Evolutionary conservation across 35 echinoderm and acorn worm species (phyloP).

Genomic region (Ptychodera flava): DNA sequence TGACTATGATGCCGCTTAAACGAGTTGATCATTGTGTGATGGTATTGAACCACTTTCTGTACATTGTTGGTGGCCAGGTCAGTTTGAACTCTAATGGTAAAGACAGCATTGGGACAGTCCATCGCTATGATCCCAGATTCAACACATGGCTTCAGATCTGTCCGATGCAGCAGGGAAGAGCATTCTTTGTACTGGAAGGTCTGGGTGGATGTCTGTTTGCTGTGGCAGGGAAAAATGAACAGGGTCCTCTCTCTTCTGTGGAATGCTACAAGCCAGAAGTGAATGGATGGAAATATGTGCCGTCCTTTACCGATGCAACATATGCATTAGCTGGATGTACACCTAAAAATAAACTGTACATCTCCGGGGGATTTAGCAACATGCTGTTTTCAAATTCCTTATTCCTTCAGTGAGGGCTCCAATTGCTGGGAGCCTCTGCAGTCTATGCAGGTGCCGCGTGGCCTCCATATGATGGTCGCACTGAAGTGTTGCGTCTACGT

Average conservation of each 20-base stretch:
- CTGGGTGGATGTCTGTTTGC: conserved; percentile 59
- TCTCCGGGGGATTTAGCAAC: conserved; percentile 87
- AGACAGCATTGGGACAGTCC: conserved; percentile 94
- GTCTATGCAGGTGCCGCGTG: conserved; percentile 64
- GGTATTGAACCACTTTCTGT: conserved; percentile 84
- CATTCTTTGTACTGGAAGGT: conserved; percentile 63
- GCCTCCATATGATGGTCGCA: conserved; percentile 83
- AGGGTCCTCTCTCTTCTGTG: conserved; percentile 67
- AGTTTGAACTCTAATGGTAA: conserved; percentile 86
- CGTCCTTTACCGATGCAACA: conserved; percentile 47
- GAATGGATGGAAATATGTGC: conserved; percentile 75
- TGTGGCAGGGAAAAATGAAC: conserved; percentile 91
- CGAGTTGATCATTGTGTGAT: conserved; percentile 82
- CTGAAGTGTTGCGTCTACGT: conserved; percentile 50
- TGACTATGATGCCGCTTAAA: conserved; percentile 68
- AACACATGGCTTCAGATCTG: conserved; percentile 98
- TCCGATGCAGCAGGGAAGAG: conserved; percentile 92
- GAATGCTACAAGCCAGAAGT: conserved; percentile 76
- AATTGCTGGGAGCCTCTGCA: conserved; percentile 62
- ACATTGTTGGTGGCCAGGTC: conserved; percentile 74
- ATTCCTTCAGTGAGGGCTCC: conserved; percentile 35
- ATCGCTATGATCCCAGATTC: conserved; percentile 87
- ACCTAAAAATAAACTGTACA: conserved; percentile 38
- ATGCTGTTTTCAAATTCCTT: no score
- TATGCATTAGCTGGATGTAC: conserved; percentile 62